phyloP scores from a whole-genome alignment of 2,113 vertebrate genomes.

The Hippolais icterina region DNA sequence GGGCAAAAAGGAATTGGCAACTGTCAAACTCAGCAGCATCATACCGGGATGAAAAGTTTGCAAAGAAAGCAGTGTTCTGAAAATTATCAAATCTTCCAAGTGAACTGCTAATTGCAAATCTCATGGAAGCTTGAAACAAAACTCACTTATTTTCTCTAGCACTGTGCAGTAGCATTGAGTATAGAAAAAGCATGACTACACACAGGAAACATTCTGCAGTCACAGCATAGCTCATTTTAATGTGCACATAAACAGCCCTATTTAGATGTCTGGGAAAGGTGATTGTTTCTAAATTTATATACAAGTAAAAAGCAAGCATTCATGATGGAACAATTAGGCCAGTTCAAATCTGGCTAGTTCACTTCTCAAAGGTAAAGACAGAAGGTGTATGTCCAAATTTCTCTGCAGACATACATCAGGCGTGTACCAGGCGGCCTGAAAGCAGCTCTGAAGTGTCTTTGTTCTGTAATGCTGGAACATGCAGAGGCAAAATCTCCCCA shows the following conservation, averaged over 20 bases:
- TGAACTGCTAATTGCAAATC: not conserved
- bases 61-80: not conserved
- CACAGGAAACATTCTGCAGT: not conserved
- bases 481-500: not conserved
- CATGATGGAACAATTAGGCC: not conserved
- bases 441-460: not conserved
- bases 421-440: not conserved
- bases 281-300: conserved; percentile 4
- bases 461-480: not conserved
- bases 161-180: not conserved
- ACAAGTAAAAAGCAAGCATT: not conserved
- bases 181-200: not conserved
- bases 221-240: not conserved
- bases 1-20: conserved; percentile 3
- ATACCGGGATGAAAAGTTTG: not conserved
- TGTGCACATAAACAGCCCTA: not conserved
- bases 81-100: not conserved
- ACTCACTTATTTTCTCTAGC: not conserved
- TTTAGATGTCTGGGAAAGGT: not conserved
- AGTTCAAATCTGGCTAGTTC: not conserved
- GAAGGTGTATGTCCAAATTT: not conserved
- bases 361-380: not conserved
- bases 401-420: not conserved
- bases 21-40: not conserved
- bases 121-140: not conserved